Evolutionary conservation across 2,888 invertebrate species (phyloP).

Genomic region (Agonopterix alstromeriana): DNA sequence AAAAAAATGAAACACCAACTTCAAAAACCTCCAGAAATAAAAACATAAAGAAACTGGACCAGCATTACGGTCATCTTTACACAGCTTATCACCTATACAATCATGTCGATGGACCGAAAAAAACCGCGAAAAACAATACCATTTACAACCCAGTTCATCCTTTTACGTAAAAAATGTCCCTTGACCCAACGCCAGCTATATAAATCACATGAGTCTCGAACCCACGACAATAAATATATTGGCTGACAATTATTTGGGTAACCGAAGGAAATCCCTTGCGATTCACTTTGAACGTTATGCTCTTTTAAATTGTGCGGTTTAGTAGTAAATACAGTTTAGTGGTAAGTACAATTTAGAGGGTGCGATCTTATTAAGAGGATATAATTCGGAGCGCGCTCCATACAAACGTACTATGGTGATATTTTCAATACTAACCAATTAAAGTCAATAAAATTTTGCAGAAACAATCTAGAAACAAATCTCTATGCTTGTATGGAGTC

Average conservation of each 20-base stretch:
- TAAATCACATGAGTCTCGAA: constrained; percentile 9
- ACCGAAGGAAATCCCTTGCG: constrained; percentile 9
- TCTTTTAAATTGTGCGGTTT: neutral
- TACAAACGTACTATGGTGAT: no score
- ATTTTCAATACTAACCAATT: no score
- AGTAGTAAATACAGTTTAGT: no score
- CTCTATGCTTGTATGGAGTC: no score
- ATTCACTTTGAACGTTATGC: constrained; percentile 2
- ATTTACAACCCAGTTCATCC: constrained; percentile 3
- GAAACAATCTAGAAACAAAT: no score
- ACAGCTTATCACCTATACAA: neutral
- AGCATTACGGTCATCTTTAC: no score
- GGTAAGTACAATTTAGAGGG: no score
- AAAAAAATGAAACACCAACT: no score
- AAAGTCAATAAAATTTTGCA: no score
- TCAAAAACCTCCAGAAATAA: no score
- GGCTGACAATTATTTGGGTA: constrained; percentile 27
- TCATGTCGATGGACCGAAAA: constrained; percentile 1
- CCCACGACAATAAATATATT: constrained; percentile 19
- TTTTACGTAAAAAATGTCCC: constrained; percentile 6
- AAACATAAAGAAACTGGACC: neutral
- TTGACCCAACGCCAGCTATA: constrained; percentile 4
- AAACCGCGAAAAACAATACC: constrained; percentile 1
- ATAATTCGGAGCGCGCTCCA: no score
- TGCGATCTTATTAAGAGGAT: no score